Evolutionary conservation across 2,113 vertebrate genomes (phyloP), one percentile per base, ranked within the genome.

Genomic region (Pluvianellus socialis): DNA sequence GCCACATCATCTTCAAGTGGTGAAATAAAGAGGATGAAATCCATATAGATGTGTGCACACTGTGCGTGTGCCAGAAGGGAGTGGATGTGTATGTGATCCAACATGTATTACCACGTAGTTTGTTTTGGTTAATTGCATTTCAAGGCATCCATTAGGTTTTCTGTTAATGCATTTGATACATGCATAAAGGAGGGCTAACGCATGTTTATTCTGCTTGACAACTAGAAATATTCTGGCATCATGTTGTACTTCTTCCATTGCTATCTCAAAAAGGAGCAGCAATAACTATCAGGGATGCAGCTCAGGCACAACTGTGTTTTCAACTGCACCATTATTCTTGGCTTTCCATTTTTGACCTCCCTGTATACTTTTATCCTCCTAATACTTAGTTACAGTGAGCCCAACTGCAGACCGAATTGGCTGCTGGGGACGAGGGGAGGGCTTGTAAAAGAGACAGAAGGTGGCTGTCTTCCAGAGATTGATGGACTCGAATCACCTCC

Each of bases 401-500:
- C 53, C 79, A 71, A 68, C 53, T 95, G 87, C 92, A 87, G 66
- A 13, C 38, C 0, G 4, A 95, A 44, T 33, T 87, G 89, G 87
- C 85, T 96, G 77, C 91, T 87, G 76, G 73, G 82, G 50, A 38
- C 0, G 1, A 93, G 92, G 61, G 84, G 67, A 83, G 50, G 80
- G 65, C 45, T 2, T 92, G 67, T 79, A 8, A 33, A 88, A 71
- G 87, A 84, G 84, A 94, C 83, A 91, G 75, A 84, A 79, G 26
- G 45, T 97, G 95, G 95, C 94, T 92, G 72, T 94, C 79, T 52
- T 87, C 96, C 97, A 96, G 91, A 73, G 86, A 75, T 5, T 72
- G 84, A 91, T 90, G 94, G 94, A 91, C 94, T 92, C 0, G 5
- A 70, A 66, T 95, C 95, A 95, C 96, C 94, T 96, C 83, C 4